Base-by-base conservation (phyloP, 2,113 vertebrate genomes). In the western clawed frog (Xenopus tropicalis) region DNA sequence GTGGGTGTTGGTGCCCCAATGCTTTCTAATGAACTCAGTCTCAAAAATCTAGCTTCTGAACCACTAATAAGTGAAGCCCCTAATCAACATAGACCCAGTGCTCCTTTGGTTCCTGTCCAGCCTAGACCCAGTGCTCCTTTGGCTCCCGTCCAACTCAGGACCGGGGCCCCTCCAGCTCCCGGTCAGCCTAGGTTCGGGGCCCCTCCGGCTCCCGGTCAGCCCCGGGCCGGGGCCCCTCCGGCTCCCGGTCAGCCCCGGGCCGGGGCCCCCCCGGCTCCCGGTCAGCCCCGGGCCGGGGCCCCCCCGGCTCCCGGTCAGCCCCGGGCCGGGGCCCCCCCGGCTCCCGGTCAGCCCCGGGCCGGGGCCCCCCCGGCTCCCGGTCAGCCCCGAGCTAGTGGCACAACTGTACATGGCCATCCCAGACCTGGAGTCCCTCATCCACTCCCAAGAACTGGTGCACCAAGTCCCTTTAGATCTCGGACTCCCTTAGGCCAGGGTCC, bases 301-400 rank as follows among this genome's bases (percentile, higher is more conserved):
- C 42, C 42, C 11, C 16, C 11, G 14, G 11, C 19, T 1, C 22
- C 57, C 9, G 42, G 14, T 3, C 17, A 20, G 1, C 14, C 44
- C 21, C 51, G 46, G 46, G 46, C 14, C 16, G 65, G 14, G 23
- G 1, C 48, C n/a, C 21, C 23, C 1, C 23, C 17, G 4, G 1
- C n/a, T 3, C 19, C n/a, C 14, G 63, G n/a, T 3, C 63, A 17
- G 11, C 10, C 42, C 16, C 46, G n/a, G 20, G 37, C 37, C 4
- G 24, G 16, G 11, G 23, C 22, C 8, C n/a, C n/a, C 0, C 52
- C 3, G 48, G 24, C 11, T 37, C 17, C 78, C 80, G 0, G 86
- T 3, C 17, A 21, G 2, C 14, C 44, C 21, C 51, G 23, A 48
- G 61, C 24, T 23, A 1, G 25, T 23, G 20, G n/a, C 11, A 24